Conservation (phyloP, 2,113 vertebrate species). For the Hucho hucho region DNA sequence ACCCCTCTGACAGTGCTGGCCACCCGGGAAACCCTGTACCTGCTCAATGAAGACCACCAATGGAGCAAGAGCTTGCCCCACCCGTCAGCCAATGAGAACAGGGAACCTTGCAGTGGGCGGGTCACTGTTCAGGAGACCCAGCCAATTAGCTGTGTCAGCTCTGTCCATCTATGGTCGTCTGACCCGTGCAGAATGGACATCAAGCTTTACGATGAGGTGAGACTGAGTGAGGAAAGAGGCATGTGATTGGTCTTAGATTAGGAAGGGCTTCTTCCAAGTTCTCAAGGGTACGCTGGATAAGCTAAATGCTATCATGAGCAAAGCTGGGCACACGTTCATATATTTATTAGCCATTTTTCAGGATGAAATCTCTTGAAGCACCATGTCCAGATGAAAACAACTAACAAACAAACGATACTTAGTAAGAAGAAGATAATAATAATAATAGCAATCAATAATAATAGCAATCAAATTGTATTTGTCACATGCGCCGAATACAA, state of each 20-base stretch:
- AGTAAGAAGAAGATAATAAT: no score
- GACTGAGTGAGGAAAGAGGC: slow-evolving; percentile 17
- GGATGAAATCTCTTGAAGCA: no score
- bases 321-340: no score
- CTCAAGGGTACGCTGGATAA: no score
- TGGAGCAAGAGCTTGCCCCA: slow-evolving; percentile 62
- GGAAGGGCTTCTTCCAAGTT: neutral
- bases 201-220: slow-evolving; percentile 91
- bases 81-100: neutral
- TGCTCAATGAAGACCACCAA: slow-evolving; percentile 76
- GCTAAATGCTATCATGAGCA: no score
- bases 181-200: slow-evolving; percentile 79
- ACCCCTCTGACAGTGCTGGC: slow-evolving; percentile 67
- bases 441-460: no score
- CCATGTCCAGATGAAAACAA: no score
- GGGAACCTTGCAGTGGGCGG: slow-evolving; percentile 45
- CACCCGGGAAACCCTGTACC: slow-evolving; percentile 72
- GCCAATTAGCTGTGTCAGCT: slow-evolving; percentile 78
- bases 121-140: slow-evolving; percentile 62
- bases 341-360: no score
- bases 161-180: slow-evolving; percentile 78
- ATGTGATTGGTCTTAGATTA: neutral
- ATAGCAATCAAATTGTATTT: no score
- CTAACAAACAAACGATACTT: no score
- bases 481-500: no score